These are phyloP conservation scores for Synodontis membranacea DNA, from an alignment of 2,113 vertebrate species.

Conservation along the genomic window DNA sequence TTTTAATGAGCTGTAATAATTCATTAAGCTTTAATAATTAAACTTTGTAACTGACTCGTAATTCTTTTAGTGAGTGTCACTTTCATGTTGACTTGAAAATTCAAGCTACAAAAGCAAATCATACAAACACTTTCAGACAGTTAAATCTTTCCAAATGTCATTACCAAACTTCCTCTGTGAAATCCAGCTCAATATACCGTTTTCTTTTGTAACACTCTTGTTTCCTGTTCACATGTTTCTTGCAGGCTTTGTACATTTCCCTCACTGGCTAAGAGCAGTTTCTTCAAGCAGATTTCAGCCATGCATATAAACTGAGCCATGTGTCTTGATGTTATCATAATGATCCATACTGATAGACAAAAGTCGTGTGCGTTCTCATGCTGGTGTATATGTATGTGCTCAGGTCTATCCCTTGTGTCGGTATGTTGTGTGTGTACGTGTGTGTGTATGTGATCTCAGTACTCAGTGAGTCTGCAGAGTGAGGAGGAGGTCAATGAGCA, in stretches of 20 bases:
- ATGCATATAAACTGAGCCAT: not conserved
- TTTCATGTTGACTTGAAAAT: not conserved
- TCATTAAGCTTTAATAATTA: not conserved
- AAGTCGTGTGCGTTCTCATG: not conserved
- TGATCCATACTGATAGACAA: not conserved
- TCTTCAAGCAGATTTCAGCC: not conserved
- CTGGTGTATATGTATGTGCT: slow-evolving; percentile 1
- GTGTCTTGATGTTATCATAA: not conserved
- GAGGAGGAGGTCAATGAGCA: slow-evolving; percentile 89
- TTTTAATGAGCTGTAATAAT: not conserved
- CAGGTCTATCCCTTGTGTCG: not conserved
- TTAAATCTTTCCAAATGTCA: not conserved
- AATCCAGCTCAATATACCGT: not conserved
- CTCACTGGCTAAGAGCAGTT: not conserved
- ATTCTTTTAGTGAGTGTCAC: not conserved
- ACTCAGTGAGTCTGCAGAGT: slow-evolving; percentile 92
- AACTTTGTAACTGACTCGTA: not conserved
- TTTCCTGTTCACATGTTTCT: not conserved
- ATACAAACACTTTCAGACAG: not conserved
- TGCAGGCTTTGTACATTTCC: not conserved
- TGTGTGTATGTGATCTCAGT: slow-evolving; percentile 74
- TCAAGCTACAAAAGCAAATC: not conserved
- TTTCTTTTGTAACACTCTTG: not conserved
- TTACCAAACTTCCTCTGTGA: not conserved
- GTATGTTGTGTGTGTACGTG: not conserved